A percentile compares a stretch with the other conserved stretches of the same genome.
phyloP scores from a whole-genome alignment of 2,113 vertebrate genomes.

The Jaculus jaculus region DNA sequence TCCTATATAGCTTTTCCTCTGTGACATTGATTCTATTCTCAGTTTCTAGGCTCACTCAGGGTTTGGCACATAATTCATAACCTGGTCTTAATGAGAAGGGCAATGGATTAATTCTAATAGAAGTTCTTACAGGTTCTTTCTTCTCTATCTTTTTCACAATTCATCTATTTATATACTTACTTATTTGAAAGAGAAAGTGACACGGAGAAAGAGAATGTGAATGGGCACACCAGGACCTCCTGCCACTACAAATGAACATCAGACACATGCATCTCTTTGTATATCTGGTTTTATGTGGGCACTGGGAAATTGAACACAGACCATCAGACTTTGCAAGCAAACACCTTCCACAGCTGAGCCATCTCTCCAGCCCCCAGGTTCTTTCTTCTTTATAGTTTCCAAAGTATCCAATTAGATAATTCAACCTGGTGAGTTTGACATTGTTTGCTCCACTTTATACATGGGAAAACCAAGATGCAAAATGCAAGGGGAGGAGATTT shows the following conservation, averaged over 20 bases:
- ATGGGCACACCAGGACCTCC: too few relatives aligned
- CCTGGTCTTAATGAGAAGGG: neutral
- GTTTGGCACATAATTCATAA: neutral
- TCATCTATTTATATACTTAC: too few relatives aligned
- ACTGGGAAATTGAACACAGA: too few relatives aligned
- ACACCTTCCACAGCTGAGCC: too few relatives aligned
- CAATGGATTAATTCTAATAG: neutral
- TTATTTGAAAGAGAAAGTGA: too few relatives aligned
- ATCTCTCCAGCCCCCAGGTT: too few relatives aligned
- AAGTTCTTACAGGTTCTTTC: neutral
- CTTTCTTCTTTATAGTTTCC: neutral
- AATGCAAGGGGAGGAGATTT: neutral
- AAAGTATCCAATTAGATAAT: neutral
- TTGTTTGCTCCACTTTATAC: neutral
- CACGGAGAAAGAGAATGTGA: neutral
- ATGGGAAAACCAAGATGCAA: neutral
- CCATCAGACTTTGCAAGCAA: too few relatives aligned
- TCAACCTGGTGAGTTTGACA: neutral
- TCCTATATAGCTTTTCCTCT: constrained; percentile 26
- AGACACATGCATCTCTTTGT: too few relatives aligned
- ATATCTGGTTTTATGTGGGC: too few relatives aligned
- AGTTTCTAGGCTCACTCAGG: constrained; percentile 32
- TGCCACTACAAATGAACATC: too few relatives aligned
- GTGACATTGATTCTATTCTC: constrained; percentile 50
- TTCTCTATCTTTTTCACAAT: too few relatives aligned